Evolutionary conservation across 2,888 invertebrate species (phyloP), one percentile per base, ranked within the genome.

Genomic region (Agapostemon virescens): DNA sequence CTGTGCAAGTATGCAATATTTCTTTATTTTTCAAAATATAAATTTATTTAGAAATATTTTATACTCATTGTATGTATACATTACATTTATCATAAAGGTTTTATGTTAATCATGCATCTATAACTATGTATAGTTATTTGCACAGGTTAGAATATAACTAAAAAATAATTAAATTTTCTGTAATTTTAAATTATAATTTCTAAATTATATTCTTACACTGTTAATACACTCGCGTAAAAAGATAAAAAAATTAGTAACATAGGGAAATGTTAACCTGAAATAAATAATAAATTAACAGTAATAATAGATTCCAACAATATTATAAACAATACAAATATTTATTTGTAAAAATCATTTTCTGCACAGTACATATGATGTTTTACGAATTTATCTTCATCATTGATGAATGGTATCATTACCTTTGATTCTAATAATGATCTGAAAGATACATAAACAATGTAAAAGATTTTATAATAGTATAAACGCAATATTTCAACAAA

Each of bases 281-380:
- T 70, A 40, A 9, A 38, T 52, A 9, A 38, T 52, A 30, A 38
- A 30, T 68, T 58, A n/a, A 6, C 38, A 69, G 36, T 55, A 63
- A 20, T 17, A 69, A 23, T 69, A 64, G 55, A 64, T 49, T 26
- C 0, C 13, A 58, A 33, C 6, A n/a, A 61, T 55, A n/a, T 52
- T 42, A n/a, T 17, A 36, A 36, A 40, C 26, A 52, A 55, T 64
- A 55, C 15, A 38, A 64, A 67, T 67, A 40, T 61, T 79, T 67
- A 79, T 76, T 79, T 40, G 33, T 17, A 36, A 67, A 79, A 76
- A 13, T 79, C 11, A 42, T 17, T 20, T 45, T 69, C 26, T 17
- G 49, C 11, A 67, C 55, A 20, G 26, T 55, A 11, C 30, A 68
- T 36, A 67, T 63, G 45, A 1, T 77, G 36, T 15, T 64, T 23